phyloP scores from a whole-genome alignment of 2,888 invertebrate species.

The Embidobia sp. region DNA sequence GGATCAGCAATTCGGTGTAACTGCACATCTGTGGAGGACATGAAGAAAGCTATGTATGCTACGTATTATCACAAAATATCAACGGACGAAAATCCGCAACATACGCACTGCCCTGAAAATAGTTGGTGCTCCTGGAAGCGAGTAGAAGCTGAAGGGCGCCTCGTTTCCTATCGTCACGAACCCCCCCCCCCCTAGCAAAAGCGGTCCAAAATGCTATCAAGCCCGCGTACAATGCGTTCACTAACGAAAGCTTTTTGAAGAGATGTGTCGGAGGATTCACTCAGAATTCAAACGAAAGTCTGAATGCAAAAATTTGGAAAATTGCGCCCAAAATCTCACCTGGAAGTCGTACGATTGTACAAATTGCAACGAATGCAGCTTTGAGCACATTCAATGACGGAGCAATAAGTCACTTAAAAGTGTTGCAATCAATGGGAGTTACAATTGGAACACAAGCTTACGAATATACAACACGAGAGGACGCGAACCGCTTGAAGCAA shows the following conservation, averaged over 20 bases:
- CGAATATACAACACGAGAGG: too few relatives aligned
- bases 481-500: not conserved
- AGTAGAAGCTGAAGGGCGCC: constrained; percentile 15
- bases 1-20: too few relatives aligned
- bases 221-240: not conserved
- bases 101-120: constrained; percentile 48
- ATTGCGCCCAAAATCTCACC: constrained; percentile 1
- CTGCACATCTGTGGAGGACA: not conserved
- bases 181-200: not conserved
- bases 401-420: not conserved
- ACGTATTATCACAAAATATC: constrained; percentile 54
- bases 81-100: constrained; percentile 56
- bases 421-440: not conserved
- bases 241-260: not conserved
- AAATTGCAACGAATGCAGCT: constrained; percentile 13
- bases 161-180: not conserved
- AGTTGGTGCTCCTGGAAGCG: constrained; percentile 64
- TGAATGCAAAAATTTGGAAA: constrained; percentile 16
- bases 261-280: constrained; percentile 3
- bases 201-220: constrained; percentile 2
- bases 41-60: not conserved
- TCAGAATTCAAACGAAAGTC: constrained; percentile 2
- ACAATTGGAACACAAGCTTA: not conserved
- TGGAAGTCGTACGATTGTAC: constrained; percentile 7
- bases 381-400: constrained; percentile 4